Evolutionary conservation across 1,140 invertebrate species (phyloP).

Genomic region (Chironomus striatipennis): DNA sequence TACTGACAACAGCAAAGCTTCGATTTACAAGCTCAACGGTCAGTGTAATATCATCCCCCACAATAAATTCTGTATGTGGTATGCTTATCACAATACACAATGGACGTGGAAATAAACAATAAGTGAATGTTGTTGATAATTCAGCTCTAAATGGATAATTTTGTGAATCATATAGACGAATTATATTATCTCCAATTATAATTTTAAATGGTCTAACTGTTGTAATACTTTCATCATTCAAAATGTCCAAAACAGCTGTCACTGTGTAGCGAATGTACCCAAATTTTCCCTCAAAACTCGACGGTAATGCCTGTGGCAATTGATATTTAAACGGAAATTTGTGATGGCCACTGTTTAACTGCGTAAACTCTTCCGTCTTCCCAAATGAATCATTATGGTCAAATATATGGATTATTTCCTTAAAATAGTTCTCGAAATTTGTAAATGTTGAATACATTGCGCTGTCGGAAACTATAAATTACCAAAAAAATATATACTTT

Average conservation of each 20-base stretch:
- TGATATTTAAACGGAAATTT: not conserved
- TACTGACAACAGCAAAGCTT: not conserved
- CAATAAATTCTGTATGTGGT: not conserved
- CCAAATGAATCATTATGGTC: not conserved
- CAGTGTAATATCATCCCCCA: not conserved
- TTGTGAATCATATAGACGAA: not conserved
- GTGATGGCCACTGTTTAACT: not conserved
- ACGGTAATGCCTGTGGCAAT: not conserved
- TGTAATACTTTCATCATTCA: not conserved
- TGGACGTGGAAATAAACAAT: not conserved
- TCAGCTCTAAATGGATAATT: not conserved
- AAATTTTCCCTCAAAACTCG: not conserved
- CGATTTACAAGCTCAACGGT: not conserved
- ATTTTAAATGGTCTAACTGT: not conserved
- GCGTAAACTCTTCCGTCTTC: not conserved
- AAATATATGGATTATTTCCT: not conserved
- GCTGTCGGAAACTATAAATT: slow-evolving; percentile 7
- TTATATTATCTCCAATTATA: not conserved
- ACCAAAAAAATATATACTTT: too few species aligned
- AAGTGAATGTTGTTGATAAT: not conserved
- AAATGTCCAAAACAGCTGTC: not conserved
- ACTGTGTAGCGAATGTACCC: not conserved
- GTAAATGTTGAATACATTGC: not conserved
- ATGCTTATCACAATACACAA: not conserved
- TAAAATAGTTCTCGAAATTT: not conserved